phyloP scores from a whole-genome alignment of 2,113 vertebrate genomes.

The Himantopus leucocephalus region DNA sequence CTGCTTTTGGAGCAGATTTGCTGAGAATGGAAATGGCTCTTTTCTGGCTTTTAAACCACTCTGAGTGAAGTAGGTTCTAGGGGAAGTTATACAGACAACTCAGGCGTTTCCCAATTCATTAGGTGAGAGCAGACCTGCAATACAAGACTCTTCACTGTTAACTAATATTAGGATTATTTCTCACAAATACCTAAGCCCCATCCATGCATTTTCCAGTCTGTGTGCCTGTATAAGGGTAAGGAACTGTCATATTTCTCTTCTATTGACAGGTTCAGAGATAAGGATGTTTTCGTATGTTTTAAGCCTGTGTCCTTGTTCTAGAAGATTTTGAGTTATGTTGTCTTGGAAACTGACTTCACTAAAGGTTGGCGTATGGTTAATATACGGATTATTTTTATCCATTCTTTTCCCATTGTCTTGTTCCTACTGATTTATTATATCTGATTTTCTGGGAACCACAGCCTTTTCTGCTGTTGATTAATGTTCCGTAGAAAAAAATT shows the following conservation, averaged over 20 bases:
- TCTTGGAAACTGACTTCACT: conserved; percentile 49
- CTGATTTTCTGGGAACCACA: neutral
- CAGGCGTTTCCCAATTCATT: neutral
- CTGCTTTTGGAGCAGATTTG: neutral
- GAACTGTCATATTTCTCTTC: neutral
- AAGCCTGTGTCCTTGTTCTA: neutral
- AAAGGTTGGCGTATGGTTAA: conserved; percentile 3
- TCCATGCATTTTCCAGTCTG: neutral
- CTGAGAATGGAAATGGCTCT: neutral
- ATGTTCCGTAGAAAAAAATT: neutral
- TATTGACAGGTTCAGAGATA: neutral
- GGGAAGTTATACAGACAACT: neutral
- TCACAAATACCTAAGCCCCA: neutral
- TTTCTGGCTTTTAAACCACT: neutral
- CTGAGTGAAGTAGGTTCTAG: neutral
- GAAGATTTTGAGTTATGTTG: conserved; percentile 31
- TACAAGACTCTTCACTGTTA: neutral
- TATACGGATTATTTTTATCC: conserved; percentile 21
- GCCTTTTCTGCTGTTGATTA: neutral
- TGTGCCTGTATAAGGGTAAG: neutral
- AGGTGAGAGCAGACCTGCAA: neutral
- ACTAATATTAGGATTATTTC: neutral
- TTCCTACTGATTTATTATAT: neutral
- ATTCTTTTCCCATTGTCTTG: neutral
- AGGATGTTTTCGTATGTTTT: neutral